Base-by-base conservation (phyloP, 2,888 invertebrate genomes). In the Tetanocera ferruginea region DNA sequence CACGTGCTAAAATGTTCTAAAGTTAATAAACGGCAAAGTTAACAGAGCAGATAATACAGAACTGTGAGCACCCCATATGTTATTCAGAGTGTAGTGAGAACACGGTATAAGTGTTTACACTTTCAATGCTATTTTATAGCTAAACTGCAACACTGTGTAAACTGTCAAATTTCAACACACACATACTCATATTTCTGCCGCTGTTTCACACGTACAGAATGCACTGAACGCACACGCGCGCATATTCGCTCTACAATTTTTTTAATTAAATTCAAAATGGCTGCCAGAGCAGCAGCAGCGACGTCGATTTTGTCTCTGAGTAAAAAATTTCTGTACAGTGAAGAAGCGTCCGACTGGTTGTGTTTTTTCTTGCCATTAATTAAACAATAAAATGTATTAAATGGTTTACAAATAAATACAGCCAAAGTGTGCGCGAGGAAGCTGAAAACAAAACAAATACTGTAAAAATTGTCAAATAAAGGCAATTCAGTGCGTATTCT, bases 281-380 rank as follows among this genome's bases (percentile, higher is more conserved):
- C 86, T 83, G 83, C 76, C 79, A 23, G 34, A 37, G 34, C n/a
- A 66, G 66, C 66, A 19, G 66, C 66, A 72, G 23, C 34, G 17
- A 57, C n/a, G 55, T 62, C 31, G 5, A 76, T 23, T 34, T 64
- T 66, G 72, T 19, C 74, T 64, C 64, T 52, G 83, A 81, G 82
- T 80, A 81, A 82, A 85, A 85, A 87, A 85, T 85, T 86, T 86
- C 85, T 86, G 85, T 85, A 85, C 85, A 85, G 86, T 80, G 81
- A 84, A 84, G 84, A 85, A 86, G 87, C 87, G 87, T 86, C 86
- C 82, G 86, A 84, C 83, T 79, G 79, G 76, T 43, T 55, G 79
- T 85, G 85, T 83, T 82, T 84, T 85, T 85, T 82, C 80, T 79
- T 79, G 76, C 73, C 78, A 80, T 82, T 80, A 83, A 83, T 85